These are phyloP conservation scores for Antitype chi DNA, from an alignment of 2,888 invertebrate species.

Conservation along the genomic window DNA sequence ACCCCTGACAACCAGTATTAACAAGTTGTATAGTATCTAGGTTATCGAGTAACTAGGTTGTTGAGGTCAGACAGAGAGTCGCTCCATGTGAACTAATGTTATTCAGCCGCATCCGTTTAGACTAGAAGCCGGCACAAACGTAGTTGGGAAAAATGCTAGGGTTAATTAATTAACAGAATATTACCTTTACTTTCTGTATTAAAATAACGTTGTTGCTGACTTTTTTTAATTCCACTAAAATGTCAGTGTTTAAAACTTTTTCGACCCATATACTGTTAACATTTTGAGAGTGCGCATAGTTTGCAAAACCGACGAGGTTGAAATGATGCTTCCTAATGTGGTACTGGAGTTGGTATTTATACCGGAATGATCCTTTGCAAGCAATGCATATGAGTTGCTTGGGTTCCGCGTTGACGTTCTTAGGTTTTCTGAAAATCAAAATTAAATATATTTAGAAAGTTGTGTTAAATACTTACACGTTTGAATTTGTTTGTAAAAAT, in stretches of 20 bases:
- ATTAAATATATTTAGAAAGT: not conserved
- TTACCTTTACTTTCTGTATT: conserved; percentile 68
- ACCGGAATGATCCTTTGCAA: conserved; percentile 68
- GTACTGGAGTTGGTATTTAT: conserved; percentile 62
- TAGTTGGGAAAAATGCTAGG: no score
- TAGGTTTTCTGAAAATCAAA: conserved; percentile 24
- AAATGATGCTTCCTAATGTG: conserved; percentile 79
- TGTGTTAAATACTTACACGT: not conserved
- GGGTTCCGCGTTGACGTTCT: not conserved
- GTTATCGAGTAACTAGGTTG: no score
- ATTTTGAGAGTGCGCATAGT: conserved; percentile 69
- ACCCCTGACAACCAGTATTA: no score
- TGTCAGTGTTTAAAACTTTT: conserved; percentile 74
- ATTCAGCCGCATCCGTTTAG: no score
- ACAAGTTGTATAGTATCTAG: no score
- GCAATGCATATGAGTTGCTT: conserved; percentile 65
- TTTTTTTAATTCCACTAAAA: conserved; percentile 78
- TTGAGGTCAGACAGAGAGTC: no score
- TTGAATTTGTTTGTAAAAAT: not conserved
- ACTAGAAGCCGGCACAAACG: no score
- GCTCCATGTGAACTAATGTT: no score
- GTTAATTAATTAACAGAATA: not conserved
- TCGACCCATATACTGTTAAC: conserved; percentile 82
- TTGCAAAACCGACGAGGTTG: conserved; percentile 70
- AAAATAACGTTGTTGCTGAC: conserved; percentile 70